phyloP scores from a whole-genome alignment of 2,113 vertebrate species.

The Mesitornis unicolor region DNA sequence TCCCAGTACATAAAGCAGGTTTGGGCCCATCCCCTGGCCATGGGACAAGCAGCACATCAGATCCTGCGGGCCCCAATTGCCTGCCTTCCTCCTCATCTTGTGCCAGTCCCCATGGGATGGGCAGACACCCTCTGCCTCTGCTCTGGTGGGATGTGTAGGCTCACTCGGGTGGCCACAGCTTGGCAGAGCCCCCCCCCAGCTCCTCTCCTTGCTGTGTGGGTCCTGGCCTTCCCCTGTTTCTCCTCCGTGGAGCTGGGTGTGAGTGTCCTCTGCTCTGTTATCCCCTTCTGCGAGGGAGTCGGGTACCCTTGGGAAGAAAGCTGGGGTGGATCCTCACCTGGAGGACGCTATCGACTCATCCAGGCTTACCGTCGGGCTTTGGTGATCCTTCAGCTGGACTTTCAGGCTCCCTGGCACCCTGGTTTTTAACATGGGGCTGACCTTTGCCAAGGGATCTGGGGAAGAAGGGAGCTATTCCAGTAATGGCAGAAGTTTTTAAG shows the following conservation, averaged over 20 bases:
- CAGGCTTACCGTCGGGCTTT: background rate
- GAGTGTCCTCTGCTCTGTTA: background rate
- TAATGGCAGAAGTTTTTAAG: background rate
- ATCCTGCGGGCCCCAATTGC: background rate
- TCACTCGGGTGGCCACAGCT: background rate
- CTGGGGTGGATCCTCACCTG: background rate
- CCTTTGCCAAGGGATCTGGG: background rate
- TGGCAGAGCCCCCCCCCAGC: accelerated
- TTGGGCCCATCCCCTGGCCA: background rate
- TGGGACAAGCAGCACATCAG: accelerated
- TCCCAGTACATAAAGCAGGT: background rate
- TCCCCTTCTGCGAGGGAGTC: background rate
- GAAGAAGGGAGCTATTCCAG: background rate
- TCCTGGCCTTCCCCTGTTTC: background rate
- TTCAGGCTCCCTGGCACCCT: background rate
- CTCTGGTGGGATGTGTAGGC: accelerated
- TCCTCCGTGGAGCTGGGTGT: background rate
- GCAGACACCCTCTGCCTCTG: accelerated
- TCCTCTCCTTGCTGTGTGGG: accelerated
- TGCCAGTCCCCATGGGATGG: background rate
- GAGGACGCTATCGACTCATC: background rate
- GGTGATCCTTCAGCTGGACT: background rate
- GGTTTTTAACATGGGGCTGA: too few species aligned
- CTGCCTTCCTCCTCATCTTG: accelerated
- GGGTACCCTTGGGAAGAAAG: background rate